Conservation (phyloP, 2,113 vertebrate genomes). For the Amia ocellicauda region DNA sequence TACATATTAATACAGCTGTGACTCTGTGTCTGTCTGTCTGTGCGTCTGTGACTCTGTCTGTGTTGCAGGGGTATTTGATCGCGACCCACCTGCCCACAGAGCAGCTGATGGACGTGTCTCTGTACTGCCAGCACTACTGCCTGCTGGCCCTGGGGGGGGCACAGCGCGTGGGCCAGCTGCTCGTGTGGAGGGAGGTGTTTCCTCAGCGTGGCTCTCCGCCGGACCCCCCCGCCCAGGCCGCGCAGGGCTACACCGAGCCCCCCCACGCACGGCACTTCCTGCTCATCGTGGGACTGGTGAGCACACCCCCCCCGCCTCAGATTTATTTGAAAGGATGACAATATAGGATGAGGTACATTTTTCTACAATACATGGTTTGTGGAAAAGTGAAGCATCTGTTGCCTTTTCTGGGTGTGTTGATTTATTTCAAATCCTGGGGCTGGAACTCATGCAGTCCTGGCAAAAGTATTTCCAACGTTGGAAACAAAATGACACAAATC, state of each 20-base stretch:
- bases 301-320: slow-evolving; percentile 19
- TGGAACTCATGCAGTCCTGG: no score
- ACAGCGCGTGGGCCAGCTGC: slow-evolving; percentile 80
- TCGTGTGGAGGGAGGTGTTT: slow-evolving; percentile 94
- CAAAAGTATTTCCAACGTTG: no score
- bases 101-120: slow-evolving; percentile 79
- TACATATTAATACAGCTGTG: neutral
- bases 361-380: no score
- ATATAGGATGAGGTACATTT: no score
- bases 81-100: slow-evolving; percentile 88
- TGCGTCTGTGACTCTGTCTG: neutral
- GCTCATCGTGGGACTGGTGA: slow-evolving; percentile 89
- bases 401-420: no score
- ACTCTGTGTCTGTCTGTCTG: neutral
- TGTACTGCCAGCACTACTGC: slow-evolving; percentile 85
- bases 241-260: slow-evolving; percentile 64
- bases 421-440: no score
- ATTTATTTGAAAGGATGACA: no score
- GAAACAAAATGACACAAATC: no score
- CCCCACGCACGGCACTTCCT: slow-evolving; percentile 83
- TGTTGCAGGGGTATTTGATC: slow-evolving; percentile 83
- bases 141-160: slow-evolving; percentile 80
- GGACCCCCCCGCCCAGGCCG: slow-evolving; percentile 7
- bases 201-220: slow-evolving; percentile 60
- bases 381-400: no score